phyloP scores from a whole-genome alignment of 2,113 vertebrate genomes.

The Leptocoma aspasia region DNA sequence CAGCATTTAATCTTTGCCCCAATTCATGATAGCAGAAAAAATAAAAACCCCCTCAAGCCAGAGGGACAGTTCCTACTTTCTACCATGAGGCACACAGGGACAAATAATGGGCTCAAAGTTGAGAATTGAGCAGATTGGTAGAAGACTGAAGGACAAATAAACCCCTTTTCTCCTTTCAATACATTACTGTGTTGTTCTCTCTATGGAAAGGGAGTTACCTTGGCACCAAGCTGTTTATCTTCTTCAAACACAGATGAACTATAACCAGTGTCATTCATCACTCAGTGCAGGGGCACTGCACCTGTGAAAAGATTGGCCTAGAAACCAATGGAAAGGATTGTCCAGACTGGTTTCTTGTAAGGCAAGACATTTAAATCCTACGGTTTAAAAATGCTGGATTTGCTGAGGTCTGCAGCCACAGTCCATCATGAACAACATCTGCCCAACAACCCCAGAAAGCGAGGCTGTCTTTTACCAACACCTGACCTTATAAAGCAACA shows the following conservation, averaged over 20 bases:
- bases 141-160: not conserved
- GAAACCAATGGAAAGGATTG: not conserved
- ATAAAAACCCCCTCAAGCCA: accelerated
- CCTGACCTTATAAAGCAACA: not conserved
- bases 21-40: not conserved
- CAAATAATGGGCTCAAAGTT: not conserved
- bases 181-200: not conserved
- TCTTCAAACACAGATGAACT: not conserved
- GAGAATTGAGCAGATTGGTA: not conserved
- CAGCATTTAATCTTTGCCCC: not conserved
- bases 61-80: not conserved
- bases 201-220: not conserved
- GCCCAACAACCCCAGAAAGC: not conserved
- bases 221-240: not conserved
- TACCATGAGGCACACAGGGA: accelerated
- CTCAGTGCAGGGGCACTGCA: not conserved
- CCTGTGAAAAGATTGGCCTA: not conserved
- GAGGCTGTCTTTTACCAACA: not conserved
- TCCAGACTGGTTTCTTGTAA: not conserved
- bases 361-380: not conserved
- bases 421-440: not conserved
- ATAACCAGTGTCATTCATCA: not conserved
- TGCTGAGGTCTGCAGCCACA: not conserved
- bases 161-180: not conserved
- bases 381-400: not conserved